Evolutionary conservation across 2,797 vertebrate genomes (phyloP).

Genomic region (Prunella strophiata): DNA sequence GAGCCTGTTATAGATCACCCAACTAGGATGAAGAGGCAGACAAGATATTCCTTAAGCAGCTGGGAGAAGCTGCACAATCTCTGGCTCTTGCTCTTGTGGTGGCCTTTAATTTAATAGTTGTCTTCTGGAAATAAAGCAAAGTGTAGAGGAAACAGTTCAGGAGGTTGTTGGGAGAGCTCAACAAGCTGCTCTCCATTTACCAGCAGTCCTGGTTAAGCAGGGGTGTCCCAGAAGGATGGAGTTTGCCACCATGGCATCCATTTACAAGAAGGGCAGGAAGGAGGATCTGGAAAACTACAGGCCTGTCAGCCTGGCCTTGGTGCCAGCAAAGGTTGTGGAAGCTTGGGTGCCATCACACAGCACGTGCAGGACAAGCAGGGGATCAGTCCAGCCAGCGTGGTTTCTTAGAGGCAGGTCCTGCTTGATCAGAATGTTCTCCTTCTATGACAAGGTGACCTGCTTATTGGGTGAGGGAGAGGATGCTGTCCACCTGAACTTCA

Average conservation of each 20-base stretch:
- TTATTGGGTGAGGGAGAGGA: not conserved
- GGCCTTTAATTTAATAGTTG: not conserved
- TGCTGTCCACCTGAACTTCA: not conserved
- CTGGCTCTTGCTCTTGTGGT: not conserved
- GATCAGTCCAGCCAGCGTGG: not conserved
- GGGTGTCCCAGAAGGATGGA: not conserved
- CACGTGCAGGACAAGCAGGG: not conserved
- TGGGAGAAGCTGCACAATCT: accelerated
- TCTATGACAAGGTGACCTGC: too few species aligned
- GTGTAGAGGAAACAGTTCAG: not conserved
- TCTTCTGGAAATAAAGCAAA: not conserved
- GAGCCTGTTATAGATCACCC: not conserved
- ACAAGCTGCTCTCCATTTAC: not conserved
- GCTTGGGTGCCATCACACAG: not conserved
- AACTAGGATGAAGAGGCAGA: not conserved
- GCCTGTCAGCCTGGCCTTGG: not conserved
- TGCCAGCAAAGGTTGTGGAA: not conserved
- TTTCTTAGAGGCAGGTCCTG: not conserved
- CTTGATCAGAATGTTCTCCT: not conserved
- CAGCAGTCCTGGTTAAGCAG: not conserved
- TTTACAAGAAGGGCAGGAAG: not conserved
- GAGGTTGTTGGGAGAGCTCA: not conserved
- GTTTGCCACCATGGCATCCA: not conserved
- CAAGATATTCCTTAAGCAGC: not conserved
- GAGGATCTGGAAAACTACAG: not conserved